Evolutionary conservation across 2,113 vertebrate genomes (phyloP), one percentile per base, ranked within the genome.

Genomic region (Todiramphus chloris): DNA sequence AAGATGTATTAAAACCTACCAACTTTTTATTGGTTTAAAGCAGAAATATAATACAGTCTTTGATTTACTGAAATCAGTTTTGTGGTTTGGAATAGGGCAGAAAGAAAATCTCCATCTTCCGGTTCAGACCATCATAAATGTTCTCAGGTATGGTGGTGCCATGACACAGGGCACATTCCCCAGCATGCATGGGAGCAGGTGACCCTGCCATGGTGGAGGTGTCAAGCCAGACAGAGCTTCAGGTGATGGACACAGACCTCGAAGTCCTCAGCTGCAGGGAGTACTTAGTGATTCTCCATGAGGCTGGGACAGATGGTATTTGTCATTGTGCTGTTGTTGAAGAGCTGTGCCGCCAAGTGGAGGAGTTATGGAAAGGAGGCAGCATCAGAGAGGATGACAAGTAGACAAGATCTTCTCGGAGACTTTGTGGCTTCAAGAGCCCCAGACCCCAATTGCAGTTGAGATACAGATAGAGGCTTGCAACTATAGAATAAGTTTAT

Each of bases 1-100:
- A 75, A 51, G 19, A 77, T 62, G 8, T 72, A 89, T 79, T 91
- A 95, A 92, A 91, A 28, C 9, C 35, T 63, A 74, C 55, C 75
- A 2, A 11, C 11, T 83, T 83, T 67, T 83, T 48, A 70, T 70
- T 74, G 20, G 4, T 81, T 90, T 75, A 63, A 59, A 81, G 35
- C 27, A 80, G 78, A 94, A 93, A 79, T 37, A 16, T 90, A 74
- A 74, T 30, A 59, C 7, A 66, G 44, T 59, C 12, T 62, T 39
- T 92, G 83, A 74, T 81, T 91, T 89, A 81, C 33, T 92, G 60
- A 94, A 92, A 87, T 81, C 19, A 25, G 37, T 11, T 85, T 88
- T 70, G 33, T 82, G 44, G 33, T 85, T 77, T 92, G 21, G 19
- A 88, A 92, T 23, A 70, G 35, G 13, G 9, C 20, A 48, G 30